phyloP scores from a whole-genome alignment of 2,113 vertebrate species.

The Promerops cafer region DNA sequence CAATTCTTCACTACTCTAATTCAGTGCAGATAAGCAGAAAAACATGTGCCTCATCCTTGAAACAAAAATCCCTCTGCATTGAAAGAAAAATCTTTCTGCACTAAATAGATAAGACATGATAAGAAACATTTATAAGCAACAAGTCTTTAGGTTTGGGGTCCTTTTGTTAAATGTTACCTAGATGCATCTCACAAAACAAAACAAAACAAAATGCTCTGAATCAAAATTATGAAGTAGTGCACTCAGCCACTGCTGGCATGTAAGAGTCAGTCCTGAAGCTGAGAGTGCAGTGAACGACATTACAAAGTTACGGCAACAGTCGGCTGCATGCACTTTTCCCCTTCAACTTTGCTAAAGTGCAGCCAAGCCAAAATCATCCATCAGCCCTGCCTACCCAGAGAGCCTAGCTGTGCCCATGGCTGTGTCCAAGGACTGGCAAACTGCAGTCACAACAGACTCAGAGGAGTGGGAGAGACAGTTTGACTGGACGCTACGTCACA shows the following conservation, averaged over 20 bases:
- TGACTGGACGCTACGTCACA: fast-evolving
- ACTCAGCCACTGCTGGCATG: background rate
- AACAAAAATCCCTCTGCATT: background rate
- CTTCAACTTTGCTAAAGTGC: background rate
- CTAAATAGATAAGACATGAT: background rate
- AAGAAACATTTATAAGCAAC: background rate
- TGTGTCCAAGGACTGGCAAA: background rate
- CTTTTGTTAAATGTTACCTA: background rate
- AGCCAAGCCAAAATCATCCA: background rate
- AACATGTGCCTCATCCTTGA: background rate
- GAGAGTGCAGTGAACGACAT: background rate
- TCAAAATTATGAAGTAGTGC: background rate
- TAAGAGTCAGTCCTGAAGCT: background rate
- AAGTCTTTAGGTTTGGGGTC: background rate
- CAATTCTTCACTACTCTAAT: background rate
- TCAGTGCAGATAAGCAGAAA: background rate
- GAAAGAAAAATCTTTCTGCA: background rate
- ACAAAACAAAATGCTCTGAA: background rate
- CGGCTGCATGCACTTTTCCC: background rate
- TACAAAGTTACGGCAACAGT: background rate
- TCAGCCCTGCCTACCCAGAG: background rate
- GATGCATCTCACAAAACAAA: background rate
- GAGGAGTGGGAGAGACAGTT: background rate
- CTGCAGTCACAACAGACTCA: background rate
- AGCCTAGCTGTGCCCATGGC: background rate